A percentile compares a stretch with the other conserved stretches of the same genome.
phyloP scores from a whole-genome alignment of 2,113 vertebrate species.

The Oenanthe oenanthe region DNA sequence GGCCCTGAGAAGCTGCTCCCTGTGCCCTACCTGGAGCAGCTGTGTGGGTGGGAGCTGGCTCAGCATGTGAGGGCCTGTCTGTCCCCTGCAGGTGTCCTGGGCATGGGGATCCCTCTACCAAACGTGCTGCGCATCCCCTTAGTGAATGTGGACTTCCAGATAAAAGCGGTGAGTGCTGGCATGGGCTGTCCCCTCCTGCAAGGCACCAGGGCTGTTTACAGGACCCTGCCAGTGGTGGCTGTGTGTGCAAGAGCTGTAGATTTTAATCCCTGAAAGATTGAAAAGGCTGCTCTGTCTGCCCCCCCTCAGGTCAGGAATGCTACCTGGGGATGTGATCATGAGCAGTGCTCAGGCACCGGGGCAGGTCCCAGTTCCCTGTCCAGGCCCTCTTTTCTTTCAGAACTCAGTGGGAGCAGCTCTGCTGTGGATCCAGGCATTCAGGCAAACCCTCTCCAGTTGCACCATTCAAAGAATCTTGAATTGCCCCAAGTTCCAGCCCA shows the following conservation, averaged over 20 bases:
- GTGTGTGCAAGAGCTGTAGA: not conserved
- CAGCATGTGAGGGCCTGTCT: not conserved
- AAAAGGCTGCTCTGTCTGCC: not conserved
- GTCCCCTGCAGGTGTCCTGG: not conserved
- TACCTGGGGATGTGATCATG: rapidly evolving
- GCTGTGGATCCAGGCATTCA: not conserved
- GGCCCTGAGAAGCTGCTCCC: not conserved
- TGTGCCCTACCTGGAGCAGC: not conserved
- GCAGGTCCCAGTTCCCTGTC: rapidly evolving
- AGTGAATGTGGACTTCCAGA: rapidly evolving
- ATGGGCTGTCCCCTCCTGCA: rapidly evolving
- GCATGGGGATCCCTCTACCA: not conserved
- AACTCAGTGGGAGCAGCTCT: not conserved
- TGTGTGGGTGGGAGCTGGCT: rapidly evolving
- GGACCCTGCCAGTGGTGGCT: not conserved
- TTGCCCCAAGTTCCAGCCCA: not conserved
- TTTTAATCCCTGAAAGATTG: not conserved
- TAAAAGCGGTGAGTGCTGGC: not conserved
- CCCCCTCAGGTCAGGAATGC: not conserved
- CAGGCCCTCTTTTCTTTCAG: not conserved
- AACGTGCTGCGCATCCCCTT: not conserved
- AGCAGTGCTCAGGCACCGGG: not conserved
- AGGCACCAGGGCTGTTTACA: not conserved
- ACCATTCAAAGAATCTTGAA: not conserved
- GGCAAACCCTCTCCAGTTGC: not conserved